phyloP scores from a whole-genome alignment of 1,140 invertebrate genomes.

The Drosophila gunungcola region DNA sequence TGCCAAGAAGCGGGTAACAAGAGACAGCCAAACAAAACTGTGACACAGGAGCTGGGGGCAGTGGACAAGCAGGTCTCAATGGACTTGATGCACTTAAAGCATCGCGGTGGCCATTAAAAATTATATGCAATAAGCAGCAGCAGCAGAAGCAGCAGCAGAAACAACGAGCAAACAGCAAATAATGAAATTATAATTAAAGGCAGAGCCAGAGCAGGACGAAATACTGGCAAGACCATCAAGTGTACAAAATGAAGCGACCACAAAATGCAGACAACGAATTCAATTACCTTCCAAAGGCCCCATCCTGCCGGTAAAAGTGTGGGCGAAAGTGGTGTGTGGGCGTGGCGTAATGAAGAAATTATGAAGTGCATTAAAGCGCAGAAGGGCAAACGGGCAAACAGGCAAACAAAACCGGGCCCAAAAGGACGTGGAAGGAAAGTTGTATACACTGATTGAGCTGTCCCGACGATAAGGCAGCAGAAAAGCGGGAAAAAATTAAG shows the following conservation, averaged over 20 bases:
- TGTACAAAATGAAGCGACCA: slow-evolving; percentile 71
- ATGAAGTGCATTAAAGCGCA: slow-evolving; percentile 71
- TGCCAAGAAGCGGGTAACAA: slow-evolving; percentile 50
- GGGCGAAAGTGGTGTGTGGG: slow-evolving; percentile 1
- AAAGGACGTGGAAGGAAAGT: slow-evolving; percentile 15
- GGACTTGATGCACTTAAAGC: slow-evolving; percentile 63
- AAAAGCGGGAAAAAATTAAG: slow-evolving; percentile 8
- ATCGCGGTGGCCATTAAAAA: slow-evolving; percentile 72
- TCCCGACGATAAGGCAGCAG: slow-evolving; percentile 28
- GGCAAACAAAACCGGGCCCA: slow-evolving; percentile 22
- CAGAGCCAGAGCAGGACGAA: slow-evolving; percentile 30
- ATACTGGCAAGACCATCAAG: slow-evolving; percentile 44
- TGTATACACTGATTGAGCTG: slow-evolving; percentile 60
- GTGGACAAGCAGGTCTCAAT: slow-evolving; percentile 36
- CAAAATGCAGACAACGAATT: slow-evolving; percentile 75
- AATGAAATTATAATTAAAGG: slow-evolving; percentile 78
- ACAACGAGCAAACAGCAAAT: slow-evolving; percentile 58
- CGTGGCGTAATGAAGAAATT: slow-evolving; percentile 71
- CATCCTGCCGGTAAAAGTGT: background rate
- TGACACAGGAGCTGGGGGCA: slow-evolving; percentile 11
- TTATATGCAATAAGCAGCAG: slow-evolving; percentile 52
- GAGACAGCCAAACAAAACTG: slow-evolving; percentile 42
- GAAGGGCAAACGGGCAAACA: slow-evolving; percentile 13
- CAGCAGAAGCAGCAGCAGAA: slow-evolving; percentile 12
- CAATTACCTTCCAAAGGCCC: slow-evolving; percentile 51